Percentiles rank a stretch among this genome's conserved stretches.
Conservation (phyloP, 2,113 vertebrate genomes). For the Gymnogyps californianus region DNA sequence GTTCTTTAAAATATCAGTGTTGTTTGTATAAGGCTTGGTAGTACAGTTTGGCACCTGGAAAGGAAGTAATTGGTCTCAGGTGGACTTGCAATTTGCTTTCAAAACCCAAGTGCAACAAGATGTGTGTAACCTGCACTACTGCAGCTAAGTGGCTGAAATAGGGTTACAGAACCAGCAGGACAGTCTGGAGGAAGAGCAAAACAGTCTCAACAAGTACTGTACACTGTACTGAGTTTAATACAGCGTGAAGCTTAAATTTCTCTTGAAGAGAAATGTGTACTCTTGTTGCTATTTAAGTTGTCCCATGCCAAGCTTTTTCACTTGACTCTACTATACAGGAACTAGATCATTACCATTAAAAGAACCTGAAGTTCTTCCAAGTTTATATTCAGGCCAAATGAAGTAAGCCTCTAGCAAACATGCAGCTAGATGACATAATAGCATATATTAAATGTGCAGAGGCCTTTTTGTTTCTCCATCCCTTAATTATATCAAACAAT, state of each 20-base stretch:
- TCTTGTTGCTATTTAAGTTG: neutral
- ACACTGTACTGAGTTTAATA: neutral
- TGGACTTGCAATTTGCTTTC: neutral
- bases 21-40: neutral
- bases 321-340: constrained; percentile 41
- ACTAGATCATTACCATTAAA: constrained; percentile 42
- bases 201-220: neutral
- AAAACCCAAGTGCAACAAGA: neutral
- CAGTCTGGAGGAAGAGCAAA: neutral
- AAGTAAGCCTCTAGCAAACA: constrained; percentile 45
- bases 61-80: neutral
- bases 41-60: neutral
- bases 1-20: neutral
- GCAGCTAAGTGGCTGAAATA: neutral
- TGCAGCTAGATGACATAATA: constrained; percentile 35
- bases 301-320: constrained; percentile 3
- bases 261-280: neutral
- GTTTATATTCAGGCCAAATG: constrained; percentile 46
- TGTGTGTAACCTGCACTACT: neutral
- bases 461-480: constrained; percentile 17
- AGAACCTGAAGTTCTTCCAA: constrained; percentile 63
- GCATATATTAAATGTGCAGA: constrained; percentile 9
- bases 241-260: neutral
- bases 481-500: constrained; percentile 8
- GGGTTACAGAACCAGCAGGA: neutral